Evolutionary conservation across 2,888 invertebrate species (phyloP), one percentile per base, ranked within the genome.

Genomic region (Megamerina dolium): DNA sequence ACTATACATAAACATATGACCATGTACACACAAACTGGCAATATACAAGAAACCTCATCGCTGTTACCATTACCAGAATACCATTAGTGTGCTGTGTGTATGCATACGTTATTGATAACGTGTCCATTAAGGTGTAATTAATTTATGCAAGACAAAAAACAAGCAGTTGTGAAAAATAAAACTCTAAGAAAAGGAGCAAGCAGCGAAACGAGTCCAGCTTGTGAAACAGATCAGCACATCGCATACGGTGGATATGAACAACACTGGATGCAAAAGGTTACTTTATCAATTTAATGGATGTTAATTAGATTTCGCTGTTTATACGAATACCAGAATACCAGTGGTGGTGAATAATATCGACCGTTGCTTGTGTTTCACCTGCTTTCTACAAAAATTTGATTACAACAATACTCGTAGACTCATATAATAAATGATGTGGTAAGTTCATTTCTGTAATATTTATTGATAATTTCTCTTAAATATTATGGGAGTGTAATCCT

Each of bases 201-300:
- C n/a, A n/a, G n/a, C n/a, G n/a, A n/a, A n/a, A n/a, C n/a, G n/a
- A n/a, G n/a, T n/a, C n/a, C n/a, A n/a, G n/a, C n/a, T n/a, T n/a
- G n/a, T n/a, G n/a, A n/a, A n/a, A n/a, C n/a, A n/a, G n/a, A n/a
- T n/a, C n/a, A n/a, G n/a, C n/a, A n/a, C n/a, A n/a, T n/a, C n/a
- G n/a, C n/a, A n/a, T n/a, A n/a, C n/a, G n/a, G 23, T 23, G 10
- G 23, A 6, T 23, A 23, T 23, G 6, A 8, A 10, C 6, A 8
- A 23, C 23, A 8, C 23, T 23, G 23, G 27, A 21, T 18, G 27
- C 18, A 29, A 13, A 32, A n/a, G n/a, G 6, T 35, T 45, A 48
- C 44, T 41, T 48, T 50, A 52, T 52, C 52, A 45, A 45, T 52
- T 52, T 52, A 52, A 52, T 52, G 52, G 52, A 45, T 52, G 52